Evolutionary conservation across 2,797 vertebrate species (phyloP), one percentile per base, ranked within the genome.

Genomic region (Adrianichthys oophorus): DNA sequence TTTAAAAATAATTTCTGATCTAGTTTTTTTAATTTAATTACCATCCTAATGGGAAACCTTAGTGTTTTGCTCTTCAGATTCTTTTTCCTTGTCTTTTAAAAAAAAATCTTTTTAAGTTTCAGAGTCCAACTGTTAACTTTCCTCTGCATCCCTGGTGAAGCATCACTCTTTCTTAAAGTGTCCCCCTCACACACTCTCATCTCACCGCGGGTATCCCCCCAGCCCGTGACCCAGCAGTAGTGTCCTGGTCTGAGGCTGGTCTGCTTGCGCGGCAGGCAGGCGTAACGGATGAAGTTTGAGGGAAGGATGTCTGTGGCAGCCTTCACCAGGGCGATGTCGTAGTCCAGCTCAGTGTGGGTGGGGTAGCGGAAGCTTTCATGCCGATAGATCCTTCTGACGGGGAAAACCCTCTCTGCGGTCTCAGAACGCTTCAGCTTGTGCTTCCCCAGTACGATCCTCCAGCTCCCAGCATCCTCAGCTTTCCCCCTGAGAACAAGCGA

Each of bases 391-490:
- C 90, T 83, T 63, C 90, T 91, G 41, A 93, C 81, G 0, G 54
- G 52, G 54, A 93, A 90, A 24, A 76, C 58, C 65, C 85, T 88
- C 80, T 93, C 90, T 0, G 82, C 85, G 0, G 44, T 77, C 85
- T 94, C 92, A 0, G 74, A 85, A 26, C 81, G 82, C 65, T 80
- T 93, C 58, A 94, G 87, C 72, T 88, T 82, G 74, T 92, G 92
- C 67, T 93, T 95, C 58, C 92, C 93, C 72, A 93, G 75, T 32
- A 94, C 89, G 29, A 92, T 93, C 72, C 85, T 78, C 90, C 89
- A 93, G 71, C 89, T 90, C 29, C 83, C 77, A 48, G 85, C 72
- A 48, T 92, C 90, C 85, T 94, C 92, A 0, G 87, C 91, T 65
- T 94, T 89, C 0, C 87, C 90, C 56, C 92, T 94, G 79, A 42